Evolutionary conservation across 2,797 vertebrate genomes (phyloP).

Genomic region (Sebastes trivittatus): DNA sequence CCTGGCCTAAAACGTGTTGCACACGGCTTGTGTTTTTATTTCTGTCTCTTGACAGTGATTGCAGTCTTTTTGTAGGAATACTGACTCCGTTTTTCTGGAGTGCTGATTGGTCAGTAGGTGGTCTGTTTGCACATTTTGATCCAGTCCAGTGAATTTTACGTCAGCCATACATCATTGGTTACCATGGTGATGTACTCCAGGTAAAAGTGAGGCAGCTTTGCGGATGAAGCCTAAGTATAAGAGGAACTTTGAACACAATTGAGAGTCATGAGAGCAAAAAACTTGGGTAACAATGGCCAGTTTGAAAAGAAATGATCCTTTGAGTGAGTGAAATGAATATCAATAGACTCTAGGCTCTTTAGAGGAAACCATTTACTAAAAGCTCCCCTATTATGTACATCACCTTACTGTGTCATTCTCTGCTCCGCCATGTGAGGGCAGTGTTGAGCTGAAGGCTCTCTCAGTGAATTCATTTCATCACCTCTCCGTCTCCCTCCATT

Average conservation of each 20-base stretch:
- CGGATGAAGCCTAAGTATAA: background rate
- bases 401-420: slow-evolving; percentile 1
- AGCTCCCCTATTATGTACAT: background rate
- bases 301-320: background rate
- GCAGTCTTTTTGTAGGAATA: background rate
- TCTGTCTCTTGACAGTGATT: background rate
- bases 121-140: background rate
- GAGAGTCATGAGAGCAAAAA: background rate
- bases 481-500: background rate
- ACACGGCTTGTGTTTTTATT: background rate
- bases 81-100: background rate
- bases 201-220: background rate
- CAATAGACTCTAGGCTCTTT: background rate
- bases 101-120: background rate
- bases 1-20: background rate
- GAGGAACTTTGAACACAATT: background rate
- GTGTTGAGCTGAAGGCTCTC: slow-evolving; percentile 70
- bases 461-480: background rate
- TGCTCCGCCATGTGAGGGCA: slow-evolving; percentile 73
- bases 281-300: background rate
- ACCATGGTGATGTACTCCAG: slow-evolving; percentile 10
- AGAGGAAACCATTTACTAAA: background rate
- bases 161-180: background rate
- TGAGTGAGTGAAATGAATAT: background rate
- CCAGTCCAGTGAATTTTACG: background rate